Evolutionary conservation across 2,113 vertebrate species (phyloP), one percentile per base, ranked within the genome.

Genomic region (rabbit (Oryctolagus cuniculus)): DNA sequence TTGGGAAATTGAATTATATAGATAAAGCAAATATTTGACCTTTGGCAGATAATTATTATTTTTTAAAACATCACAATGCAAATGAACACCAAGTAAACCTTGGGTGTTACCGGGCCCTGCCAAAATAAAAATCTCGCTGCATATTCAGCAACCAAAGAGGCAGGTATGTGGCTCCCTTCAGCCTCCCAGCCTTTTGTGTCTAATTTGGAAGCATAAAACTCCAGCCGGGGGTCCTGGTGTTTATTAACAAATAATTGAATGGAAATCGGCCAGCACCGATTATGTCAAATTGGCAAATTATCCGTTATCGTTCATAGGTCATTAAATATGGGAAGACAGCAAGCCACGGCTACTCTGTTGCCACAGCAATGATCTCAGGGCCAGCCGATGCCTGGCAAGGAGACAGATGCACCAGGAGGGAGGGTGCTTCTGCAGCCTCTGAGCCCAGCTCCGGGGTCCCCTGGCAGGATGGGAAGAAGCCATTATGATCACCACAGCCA

Each of bases 11-110:
- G 98, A 98, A 98, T 98, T 98, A 98, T 97, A 98, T 97, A 98
- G 98, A 98, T 98, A 98, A 98, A 98, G 97, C 98, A 98, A 98
- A 98, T 98, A 98, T 98, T 98, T 98, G 98, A 98, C 98, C 98
- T 98, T 98, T 98, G 98, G 95, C 96, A 98, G 97, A 98, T 98
- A 98, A 98, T 98, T 98, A 97, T 98, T 97, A 97, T 95, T 96
- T 96, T 79, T 96, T 79, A 96, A 98, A 96, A 96, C 97, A 98
- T 97, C 98, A 97, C 98, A 97, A 97, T 97, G 97, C 97, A 98
- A 98, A 98, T 97, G 97, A 97, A 97, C 93, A 95, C 97, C 97
- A 89, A 96, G 91, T 96, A 98, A 98, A 97, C 87, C 83, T 70
- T 82, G 80, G 96, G 93, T 96, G 96, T 82, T 95, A 81, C 91